Base-by-base conservation (phyloP, 2,888 invertebrate species). In the Hanleya hanleyi region DNA sequence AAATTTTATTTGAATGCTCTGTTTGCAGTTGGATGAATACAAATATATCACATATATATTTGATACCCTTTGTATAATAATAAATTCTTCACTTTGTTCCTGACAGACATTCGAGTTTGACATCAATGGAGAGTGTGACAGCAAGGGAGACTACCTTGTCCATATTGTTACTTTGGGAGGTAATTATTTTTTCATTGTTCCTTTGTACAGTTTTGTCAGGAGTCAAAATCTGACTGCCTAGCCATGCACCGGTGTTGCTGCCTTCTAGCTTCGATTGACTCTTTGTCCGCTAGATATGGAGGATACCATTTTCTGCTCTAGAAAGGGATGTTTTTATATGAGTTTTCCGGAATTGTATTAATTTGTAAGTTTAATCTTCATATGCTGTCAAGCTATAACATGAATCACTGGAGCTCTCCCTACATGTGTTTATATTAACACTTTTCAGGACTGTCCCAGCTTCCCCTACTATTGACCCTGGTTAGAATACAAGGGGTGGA, bases 51-150 rank as follows among this genome's bases (percentile, higher is more conserved):
- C n/a, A n/a, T n/a, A n/a, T n/a, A n/a, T n/a, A n/a, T n/a, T n/a
- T n/a, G n/a, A n/a, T n/a, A n/a, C n/a, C n/a, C n/a, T n/a, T n/a
- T n/a, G n/a, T n/a, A n/a, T n/a, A n/a, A n/a, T n/a, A n/a, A n/a
- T n/a, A n/a, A n/a, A n/a, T n/a, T n/a, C n/a, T 22, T 22, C 33
- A 29, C 9, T 64, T 67, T 18, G 6, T 36, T 15, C 15, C 18
- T 81, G 80, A n/a, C 80, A 88, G 87, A 82, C 77, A 18, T 81
- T 84, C 71, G 84, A 85, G 49, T 87, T 88, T 74, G 83, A 85
- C 74, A 84, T 87, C 2, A 88, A 88, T 71, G 81, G 80, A 37
- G 84, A 87, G 70, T 79, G 77, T 70, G 85, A 86, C 75, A 79
- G 76, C 22, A 77, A 80, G 47, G 88, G 88, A 9, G 86, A 88